These are phyloP conservation scores for Holocentrus rufus DNA, from an alignment of 2,797 vertebrate species.

Conservation along the genomic window DNA sequence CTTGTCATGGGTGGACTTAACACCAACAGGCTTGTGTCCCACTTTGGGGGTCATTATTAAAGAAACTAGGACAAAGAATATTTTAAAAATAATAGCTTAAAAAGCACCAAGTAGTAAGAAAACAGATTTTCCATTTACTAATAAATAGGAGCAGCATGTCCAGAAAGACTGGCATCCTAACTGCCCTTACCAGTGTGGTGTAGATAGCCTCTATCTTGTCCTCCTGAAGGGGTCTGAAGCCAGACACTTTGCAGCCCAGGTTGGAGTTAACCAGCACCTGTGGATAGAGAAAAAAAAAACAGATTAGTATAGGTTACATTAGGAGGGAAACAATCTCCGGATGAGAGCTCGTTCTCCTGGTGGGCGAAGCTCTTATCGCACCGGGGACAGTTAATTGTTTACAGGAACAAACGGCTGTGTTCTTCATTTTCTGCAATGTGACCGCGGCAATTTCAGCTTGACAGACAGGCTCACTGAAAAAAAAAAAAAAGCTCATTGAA, in stretches of 20 bases:
- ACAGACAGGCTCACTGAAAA: slow-evolving; percentile 7
- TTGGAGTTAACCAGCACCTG: slow-evolving; percentile 89
- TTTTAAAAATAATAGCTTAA: not conserved
- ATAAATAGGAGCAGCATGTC: not conserved
- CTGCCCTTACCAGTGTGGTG: slow-evolving; percentile 88
- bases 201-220: slow-evolving; percentile 94
- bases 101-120: not conserved
- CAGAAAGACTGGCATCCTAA: not conserved
- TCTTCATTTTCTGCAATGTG: slow-evolving; percentile 21
- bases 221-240: slow-evolving; percentile 90
- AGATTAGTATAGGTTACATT: slow-evolving; percentile 28
- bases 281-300: slow-evolving; percentile 13
- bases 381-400: slow-evolving; percentile 41
- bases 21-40: not conserved
- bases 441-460: slow-evolving; percentile 26
- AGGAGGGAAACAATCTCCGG: slow-evolving; percentile 1
- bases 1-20: slow-evolving; percentile 8
- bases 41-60: slow-evolving; percentile 17
- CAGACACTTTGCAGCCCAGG: slow-evolving; percentile 93
- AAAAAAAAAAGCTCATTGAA: not conserved
- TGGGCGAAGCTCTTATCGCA: slow-evolving; percentile 28
- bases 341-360: not conserved
- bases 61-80: not conserved
- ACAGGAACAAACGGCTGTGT: slow-evolving; percentile 23
- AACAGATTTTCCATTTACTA: not conserved